phyloP scores from a whole-genome alignment of 2,797 vertebrate species.

The Saxicola maurus region DNA sequence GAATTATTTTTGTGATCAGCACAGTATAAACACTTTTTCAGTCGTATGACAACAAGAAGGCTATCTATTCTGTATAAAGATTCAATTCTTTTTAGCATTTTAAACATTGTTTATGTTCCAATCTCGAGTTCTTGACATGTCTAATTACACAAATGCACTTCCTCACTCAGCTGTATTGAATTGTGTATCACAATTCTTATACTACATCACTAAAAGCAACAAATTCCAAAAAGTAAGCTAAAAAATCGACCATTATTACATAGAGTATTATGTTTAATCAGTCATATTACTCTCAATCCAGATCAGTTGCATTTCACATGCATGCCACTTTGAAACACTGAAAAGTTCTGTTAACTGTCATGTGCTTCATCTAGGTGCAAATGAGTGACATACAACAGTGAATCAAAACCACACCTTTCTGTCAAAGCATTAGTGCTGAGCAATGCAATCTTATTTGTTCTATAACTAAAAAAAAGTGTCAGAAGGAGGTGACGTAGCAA shows the following conservation, averaged over 20 bases:
- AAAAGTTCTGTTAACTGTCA: not conserved
- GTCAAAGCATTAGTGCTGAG: not conserved
- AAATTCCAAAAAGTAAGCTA: not conserved
- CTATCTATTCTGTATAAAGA: not conserved
- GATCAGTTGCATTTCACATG: not conserved
- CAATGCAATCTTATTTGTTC: not conserved
- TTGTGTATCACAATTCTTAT: not conserved
- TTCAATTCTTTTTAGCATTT: not conserved
- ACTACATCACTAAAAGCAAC: not conserved
- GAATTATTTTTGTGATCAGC: not conserved
- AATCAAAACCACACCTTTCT: not conserved
- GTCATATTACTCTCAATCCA: not conserved
- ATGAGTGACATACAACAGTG: not conserved
- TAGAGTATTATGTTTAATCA: not conserved
- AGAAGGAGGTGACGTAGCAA: not conserved
- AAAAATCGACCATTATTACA: not conserved
- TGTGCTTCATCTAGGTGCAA: not conserved
- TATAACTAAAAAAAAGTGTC: not conserved
- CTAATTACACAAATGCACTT: not conserved
- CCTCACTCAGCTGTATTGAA: not conserved
- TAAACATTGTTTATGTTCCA: not conserved
- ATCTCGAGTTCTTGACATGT: not conserved
- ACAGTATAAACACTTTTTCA: not conserved
- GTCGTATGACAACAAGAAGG: not conserved
- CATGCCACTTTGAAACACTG: not conserved